Conservation (phyloP, 2,113 vertebrate species). For the Poeciliopsis retropinna region DNA sequence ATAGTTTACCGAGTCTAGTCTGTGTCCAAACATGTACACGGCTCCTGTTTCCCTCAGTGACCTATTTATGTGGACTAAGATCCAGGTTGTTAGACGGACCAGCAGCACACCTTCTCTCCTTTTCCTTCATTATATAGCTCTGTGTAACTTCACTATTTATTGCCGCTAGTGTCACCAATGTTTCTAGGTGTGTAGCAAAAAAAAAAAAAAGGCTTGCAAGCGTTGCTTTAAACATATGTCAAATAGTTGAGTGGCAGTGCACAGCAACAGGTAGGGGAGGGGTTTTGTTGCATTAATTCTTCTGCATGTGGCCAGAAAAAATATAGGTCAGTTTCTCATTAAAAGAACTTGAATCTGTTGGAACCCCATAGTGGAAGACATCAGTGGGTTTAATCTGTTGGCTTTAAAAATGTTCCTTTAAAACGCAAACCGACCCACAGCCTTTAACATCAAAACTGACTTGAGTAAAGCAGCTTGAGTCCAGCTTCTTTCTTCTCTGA, state of each 20-base stretch:
- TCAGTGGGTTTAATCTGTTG: too few relatives aligned
- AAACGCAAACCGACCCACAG: not conserved
- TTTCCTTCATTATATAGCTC: not conserved
- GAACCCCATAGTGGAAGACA: not conserved
- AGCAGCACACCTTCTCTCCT: conserved; percentile 8
- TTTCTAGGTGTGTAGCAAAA: not conserved
- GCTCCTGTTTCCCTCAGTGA: conserved; percentile 65
- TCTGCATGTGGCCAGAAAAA: not conserved
- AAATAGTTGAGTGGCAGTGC: not conserved
- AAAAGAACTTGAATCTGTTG: not conserved
- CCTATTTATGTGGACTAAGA: conserved; percentile 60
- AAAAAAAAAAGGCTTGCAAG: not conserved
- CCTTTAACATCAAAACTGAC: not conserved
- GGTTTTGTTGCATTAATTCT: not conserved
- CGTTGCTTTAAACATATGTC: not conserved
- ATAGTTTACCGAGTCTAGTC: conserved; percentile 28
- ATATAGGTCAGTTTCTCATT: not conserved
- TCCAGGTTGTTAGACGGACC: conserved; percentile 54
- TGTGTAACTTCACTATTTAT: not conserved
- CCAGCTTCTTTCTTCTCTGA: conserved; percentile 6
- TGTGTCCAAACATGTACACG: conserved; percentile 25
- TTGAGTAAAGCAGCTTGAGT: conserved; percentile 2
- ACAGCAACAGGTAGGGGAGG: not conserved
- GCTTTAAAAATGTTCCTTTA: not conserved
- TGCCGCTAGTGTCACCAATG: not conserved